Evolutionary conservation across 2,797 vertebrate species (phyloP), one percentile per base, ranked within the genome.

Genomic region (Smutsia gigantea): DNA sequence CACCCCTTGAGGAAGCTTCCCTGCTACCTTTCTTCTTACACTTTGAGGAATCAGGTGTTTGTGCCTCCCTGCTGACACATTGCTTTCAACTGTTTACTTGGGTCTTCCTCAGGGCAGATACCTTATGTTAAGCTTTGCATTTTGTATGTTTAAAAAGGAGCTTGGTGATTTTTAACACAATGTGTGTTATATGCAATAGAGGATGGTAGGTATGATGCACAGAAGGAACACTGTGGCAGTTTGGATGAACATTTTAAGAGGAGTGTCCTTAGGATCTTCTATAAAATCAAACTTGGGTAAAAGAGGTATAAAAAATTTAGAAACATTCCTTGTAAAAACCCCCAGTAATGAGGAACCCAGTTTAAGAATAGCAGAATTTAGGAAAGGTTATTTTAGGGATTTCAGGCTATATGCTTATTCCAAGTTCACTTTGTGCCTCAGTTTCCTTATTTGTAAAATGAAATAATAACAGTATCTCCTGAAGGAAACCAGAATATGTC

Each of bases 351-450:
- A 64, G 53, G n/a, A 89, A 94, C 81, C 19, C 46, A 87, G 55
- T 79, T 93, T 78, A 79, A 95, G 74, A 77, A 85, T 59, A 89
- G 37, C 3, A 92, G n/a, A 92, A 90, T 64, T 95, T 74, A 94
- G 94, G 34, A 61, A 85, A 85, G 69, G 19, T 15, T 83, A 74
- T 82, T 49, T 81, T 82, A 86, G 42, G n/a, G 74, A 77, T 64
- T 96, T 97, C 61, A 71, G 78, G n/a, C 46, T 87, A 66, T 23
- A 53, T 39, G 7, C 23, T 71, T 69, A 57, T 72, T 88, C 78
- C 55, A 89, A 55, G 39, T 93, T 71, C 71, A 66, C 42, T 74
- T 66, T 74, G 29, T 92, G 39, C 72, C 64, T 93, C 68, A 77
- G 69, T 75, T 93, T 94, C 31, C 74, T 90, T 34, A 63, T 61